These are phyloP conservation scores for Eumeta japonica DNA, from an alignment of 1,140 invertebrate species.

Conservation along the genomic window DNA sequence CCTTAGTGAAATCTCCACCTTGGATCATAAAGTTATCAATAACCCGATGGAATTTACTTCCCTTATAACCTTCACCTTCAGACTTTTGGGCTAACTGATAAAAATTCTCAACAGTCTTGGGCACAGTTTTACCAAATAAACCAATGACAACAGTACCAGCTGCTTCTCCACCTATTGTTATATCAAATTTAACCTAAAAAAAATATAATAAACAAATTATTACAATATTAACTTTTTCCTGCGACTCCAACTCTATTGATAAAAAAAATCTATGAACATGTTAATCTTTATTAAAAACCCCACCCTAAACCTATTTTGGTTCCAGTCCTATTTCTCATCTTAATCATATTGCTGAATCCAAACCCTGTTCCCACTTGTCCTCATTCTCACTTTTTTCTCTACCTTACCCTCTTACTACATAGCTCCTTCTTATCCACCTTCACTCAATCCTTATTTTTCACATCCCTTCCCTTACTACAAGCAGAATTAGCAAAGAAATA, in stretches of 20 bases:
- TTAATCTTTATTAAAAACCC: constrained; percentile 1
- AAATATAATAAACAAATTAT: constrained; percentile 11
- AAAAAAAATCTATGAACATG: not conserved
- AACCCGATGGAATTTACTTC: constrained; percentile 88
- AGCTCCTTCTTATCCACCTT: too few species aligned
- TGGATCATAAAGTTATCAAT: constrained; percentile 97
- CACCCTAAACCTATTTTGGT: constrained; percentile 5
- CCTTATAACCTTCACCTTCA: constrained; percentile 80
- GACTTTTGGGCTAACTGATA: constrained; percentile 76
- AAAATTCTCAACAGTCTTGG: constrained; percentile 94
- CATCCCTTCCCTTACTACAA: too few species aligned
- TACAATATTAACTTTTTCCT: not conserved
- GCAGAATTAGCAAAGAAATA: too few species aligned
- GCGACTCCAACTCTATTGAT: not conserved
- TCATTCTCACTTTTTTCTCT: not conserved
- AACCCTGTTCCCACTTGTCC: not conserved
- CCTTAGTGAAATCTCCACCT: constrained; percentile 90
- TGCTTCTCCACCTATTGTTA: constrained; percentile 78
- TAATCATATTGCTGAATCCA: constrained; percentile 6
- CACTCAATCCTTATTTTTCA: too few species aligned
- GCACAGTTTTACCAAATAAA: constrained; percentile 92
- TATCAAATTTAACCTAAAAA: constrained; percentile 89
- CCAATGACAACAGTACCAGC: constrained; percentile 87
- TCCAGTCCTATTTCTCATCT: constrained; percentile 1
- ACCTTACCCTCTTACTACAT: too few species aligned